phyloP scores from a whole-genome alignment of 2,113 vertebrate species.

The Rhizomys pruinosus region DNA sequence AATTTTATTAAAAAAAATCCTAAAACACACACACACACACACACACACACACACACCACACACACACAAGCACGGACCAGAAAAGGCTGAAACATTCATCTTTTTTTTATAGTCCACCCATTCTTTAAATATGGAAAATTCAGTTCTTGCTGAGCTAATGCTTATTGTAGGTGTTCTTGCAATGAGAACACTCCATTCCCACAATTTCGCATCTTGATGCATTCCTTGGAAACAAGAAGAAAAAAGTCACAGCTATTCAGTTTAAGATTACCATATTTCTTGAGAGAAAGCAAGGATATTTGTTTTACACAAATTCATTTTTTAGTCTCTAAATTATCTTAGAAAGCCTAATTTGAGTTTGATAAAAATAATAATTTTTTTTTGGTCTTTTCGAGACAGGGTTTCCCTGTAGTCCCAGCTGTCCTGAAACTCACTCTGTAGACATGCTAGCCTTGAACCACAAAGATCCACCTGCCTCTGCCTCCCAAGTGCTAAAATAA shows the following conservation, averaged over 20 bases:
- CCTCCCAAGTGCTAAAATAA: too few species aligned
- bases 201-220: constrained; percentile 56
- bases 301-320: constrained; percentile 60
- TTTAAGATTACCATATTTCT: constrained; percentile 53
- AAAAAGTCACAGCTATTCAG: constrained; percentile 61
- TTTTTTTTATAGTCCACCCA: constrained; percentile 5
- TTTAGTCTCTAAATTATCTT: constrained; percentile 51
- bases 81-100: constrained; percentile 11
- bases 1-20: constrained; percentile 37
- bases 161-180: constrained; percentile 49
- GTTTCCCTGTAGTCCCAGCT: too few species aligned
- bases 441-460: too few species aligned
- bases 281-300: constrained; percentile 51
- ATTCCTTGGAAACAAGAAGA: constrained; percentile 64
- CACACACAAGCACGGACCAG: neutral
- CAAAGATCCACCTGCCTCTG: too few species aligned
- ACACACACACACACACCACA: too few species aligned
- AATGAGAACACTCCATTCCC: constrained; percentile 63
- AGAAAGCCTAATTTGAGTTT: constrained; percentile 65
- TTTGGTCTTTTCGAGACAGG: too few species aligned
- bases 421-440: too few species aligned
- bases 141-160: constrained; percentile 44
- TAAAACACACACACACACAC: neutral
- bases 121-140: constrained; percentile 53
- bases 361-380: constrained; percentile 72